Percentiles rank a stretch among this genome's conserved stretches.
phyloP scores from a whole-genome alignment of 2,113 vertebrate species.

The Saccopteryx bilineata region DNA sequence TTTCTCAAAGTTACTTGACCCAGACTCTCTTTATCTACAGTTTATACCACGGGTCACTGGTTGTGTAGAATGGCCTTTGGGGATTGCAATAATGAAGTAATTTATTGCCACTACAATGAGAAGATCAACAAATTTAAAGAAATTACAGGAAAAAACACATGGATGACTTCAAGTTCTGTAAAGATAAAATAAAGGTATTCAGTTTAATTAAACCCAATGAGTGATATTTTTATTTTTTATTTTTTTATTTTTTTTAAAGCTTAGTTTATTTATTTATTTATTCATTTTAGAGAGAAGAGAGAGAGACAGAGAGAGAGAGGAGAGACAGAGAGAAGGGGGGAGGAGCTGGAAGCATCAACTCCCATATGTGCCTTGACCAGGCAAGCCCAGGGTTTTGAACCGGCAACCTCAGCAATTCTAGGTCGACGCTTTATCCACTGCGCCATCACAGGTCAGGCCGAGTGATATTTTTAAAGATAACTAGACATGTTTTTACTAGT shows the following conservation, averaged over 20 bases:
- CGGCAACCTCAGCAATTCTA: no score
- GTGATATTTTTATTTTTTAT: slow-evolving; percentile 38
- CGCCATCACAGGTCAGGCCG: no score
- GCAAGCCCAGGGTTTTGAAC: no score
- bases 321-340: no score
- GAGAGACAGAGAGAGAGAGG: no score
- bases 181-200: background rate
- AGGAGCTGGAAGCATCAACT: no score
- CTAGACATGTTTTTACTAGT: background rate
- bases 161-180: background rate
- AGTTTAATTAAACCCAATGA: background rate
- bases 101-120: background rate
- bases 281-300: no score
- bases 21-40: background rate
- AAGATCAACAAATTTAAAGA: slow-evolving; percentile 1
- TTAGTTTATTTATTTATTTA: no score
- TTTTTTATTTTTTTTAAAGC: no score
- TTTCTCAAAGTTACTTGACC: background rate
- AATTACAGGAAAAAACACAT: background rate
- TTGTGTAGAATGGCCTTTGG: background rate
- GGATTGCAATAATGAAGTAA: background rate
- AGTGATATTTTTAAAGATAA: slow-evolving; percentile 30
- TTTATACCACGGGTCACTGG: background rate
- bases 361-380: no score
- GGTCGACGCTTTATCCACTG: no score